Evolutionary conservation across 2,113 vertebrate genomes (phyloP), one percentile per base, ranked within the genome.

Genomic region (Microtus montanus): DNA sequence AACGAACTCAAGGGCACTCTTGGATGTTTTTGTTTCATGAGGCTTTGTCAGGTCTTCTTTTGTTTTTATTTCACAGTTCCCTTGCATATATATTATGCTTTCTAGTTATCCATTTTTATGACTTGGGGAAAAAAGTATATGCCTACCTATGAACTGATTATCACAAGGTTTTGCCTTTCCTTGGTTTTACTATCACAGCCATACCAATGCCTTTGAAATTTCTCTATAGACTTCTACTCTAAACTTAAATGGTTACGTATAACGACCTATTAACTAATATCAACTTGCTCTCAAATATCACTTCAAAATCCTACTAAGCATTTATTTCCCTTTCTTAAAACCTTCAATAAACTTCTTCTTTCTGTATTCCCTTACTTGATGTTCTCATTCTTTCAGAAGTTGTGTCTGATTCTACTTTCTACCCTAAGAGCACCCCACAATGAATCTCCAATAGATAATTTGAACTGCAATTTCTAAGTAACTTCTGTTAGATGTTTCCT

Each of bases 201-300:
- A 93, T 5, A 13, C 4, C 2, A 1, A 66, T 73, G 20, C 47
- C 66, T 88, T 33, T 91, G 68, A 96, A 92, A 92, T 91, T 66
- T 68, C 47, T 93, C 33, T 49, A 17, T 68, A 66, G 44, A 85
- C 35, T 58, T 89, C 64, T 47, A 41, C 26, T 0, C 10, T 89
- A 24, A 80, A 61, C 19, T 88, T 24, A 66, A 19, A 4, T 3
- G 1, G 75, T 85, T 92, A 28, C 61, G 11, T 63, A 85, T 44
- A 79, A 75, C 28, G 7, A 15, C 71, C 61, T 71, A 47, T 3
- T 63, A 64, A 52, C 47, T 63, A 61, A 35, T 28, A 20, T 5
- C 2, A 17, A 24, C 33, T 87, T 17, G 17, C 20, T 73, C 3
- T 87, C 26, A 91, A 28, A 54, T 24, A n/a, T 28, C 30, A 33